Base-by-base conservation (phyloP, 2,888 invertebrate genomes). In the Silvanus unidentatus region DNA sequence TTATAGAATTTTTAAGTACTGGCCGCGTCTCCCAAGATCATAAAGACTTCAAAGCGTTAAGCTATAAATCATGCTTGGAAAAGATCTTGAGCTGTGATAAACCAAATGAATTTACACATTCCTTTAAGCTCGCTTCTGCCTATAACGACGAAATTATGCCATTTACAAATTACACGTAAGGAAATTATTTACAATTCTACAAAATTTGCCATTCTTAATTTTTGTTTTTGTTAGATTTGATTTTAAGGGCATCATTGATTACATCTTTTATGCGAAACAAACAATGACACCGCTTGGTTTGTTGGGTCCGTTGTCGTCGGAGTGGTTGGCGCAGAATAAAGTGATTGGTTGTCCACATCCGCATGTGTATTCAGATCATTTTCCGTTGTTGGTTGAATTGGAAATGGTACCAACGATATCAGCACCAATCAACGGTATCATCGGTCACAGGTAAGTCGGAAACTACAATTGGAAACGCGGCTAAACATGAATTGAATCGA, bases 181-280 rank as follows among this genome's bases (percentile, higher is more conserved):
- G n/a, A n/a, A 22, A 8, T 22, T 22, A 22, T 22, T 22, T 22
- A 32, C 10, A 32, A 13, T 32, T n/a, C 10, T 22, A 5, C 3
- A 22, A 22, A 5, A 22, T 22, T 22, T 22, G 22, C 3, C 3
- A 22, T 3, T 22, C 22, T 38, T 38, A 13, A 2, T 30, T 16
- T 34, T 42, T 38, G 1, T 12, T 41, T 41, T 41, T 41, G 10
- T n/a, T 30, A 94, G 93, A 66, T 95, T 93, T 75, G 97, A 99
- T 74, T 99, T 99, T 77, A 96, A 98, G 75, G 99, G 98, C 60
- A 94, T 98, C 71, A 99, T 99, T 69, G 99, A 99, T 77, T 99
- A 99, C 80, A 96, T 99, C 73, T 98, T 99, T 79, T 96, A 92
- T 73, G 92, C 96, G 55, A 91, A 92, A 70, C 88, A 91, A 70